Conservation (phyloP, 2,888 invertebrate species). For the Parnassius glacialis region DNA sequence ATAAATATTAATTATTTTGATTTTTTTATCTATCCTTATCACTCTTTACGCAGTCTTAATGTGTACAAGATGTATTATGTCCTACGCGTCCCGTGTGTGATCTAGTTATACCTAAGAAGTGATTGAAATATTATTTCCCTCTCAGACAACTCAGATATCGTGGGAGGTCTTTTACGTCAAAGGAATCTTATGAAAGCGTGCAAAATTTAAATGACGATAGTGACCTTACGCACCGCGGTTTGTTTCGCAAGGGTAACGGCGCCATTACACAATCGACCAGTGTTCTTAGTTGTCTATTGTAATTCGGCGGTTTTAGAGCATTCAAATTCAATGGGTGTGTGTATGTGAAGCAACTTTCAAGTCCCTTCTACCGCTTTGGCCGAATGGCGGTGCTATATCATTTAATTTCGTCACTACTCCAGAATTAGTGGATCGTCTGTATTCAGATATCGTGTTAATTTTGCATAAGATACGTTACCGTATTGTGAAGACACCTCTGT, state of each 20-base stretch:
- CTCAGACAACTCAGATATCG: constrained; percentile 24
- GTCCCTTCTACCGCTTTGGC: constrained; percentile 15
- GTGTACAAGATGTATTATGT: too few relatives aligned
- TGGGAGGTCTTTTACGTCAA: constrained; percentile 46
- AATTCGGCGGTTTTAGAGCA: constrained; percentile 42
- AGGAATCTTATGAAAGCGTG: constrained; percentile 66
- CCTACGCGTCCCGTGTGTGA: too few relatives aligned
- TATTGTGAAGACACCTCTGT: constrained; percentile 15
- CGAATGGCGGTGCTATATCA: constrained; percentile 22
- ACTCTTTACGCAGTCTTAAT: too few relatives aligned
- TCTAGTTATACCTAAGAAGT: too few relatives aligned
- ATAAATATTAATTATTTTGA: too few relatives aligned
- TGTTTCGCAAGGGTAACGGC: constrained; percentile 54
- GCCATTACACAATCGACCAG: constrained; percentile 51
- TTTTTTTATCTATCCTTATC: too few relatives aligned
- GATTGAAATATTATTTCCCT: constrained; percentile 8
- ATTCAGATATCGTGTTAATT: constrained; percentile 16
- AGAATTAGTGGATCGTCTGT: constrained; percentile 19
- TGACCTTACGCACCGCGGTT: constrained; percentile 68
- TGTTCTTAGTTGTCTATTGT: constrained; percentile 45
- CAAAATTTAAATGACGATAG: constrained; percentile 68
- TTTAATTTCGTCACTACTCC: constrained; percentile 25
- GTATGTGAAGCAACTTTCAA: constrained; percentile 24
- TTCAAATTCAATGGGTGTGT: constrained; percentile 39
- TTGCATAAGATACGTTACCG: constrained; percentile 24